Evolutionary conservation across 2,113 vertebrate genomes (phyloP), one percentile per base, ranked within the genome.

Genomic region (Myiagra hebetior): DNA sequence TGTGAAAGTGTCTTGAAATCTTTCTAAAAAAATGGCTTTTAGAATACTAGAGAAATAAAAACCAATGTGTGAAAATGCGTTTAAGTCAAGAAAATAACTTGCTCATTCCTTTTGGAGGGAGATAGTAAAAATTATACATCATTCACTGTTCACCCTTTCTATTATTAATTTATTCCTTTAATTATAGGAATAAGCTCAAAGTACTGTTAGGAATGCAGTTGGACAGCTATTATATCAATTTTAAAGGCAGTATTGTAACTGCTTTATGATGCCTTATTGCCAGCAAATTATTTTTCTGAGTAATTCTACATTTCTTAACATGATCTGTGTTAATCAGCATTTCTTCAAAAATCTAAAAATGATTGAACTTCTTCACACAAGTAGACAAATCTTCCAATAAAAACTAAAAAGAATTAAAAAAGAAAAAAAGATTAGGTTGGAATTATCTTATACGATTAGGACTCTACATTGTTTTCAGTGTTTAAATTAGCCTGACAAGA

Each of bases 281-380:
- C 46, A 33, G 18, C 21, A 80, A 73, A 62, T 83, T 76, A 78
- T 67, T 93, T 90, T 83, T 80, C 37, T 50, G 35, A 88, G 49
- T 72, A 92, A 27, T 50, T 80, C 15, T 65, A 27, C 7, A 2
- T 64, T 90, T 91, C 37, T 89, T 90, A 49, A 56, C 13, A 12
- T 68, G 57, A 47, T 7, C 22, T n/a, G 0, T 60, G 60, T 87
- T 70, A 89, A 85, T 70, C 41, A 33, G 5, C 11, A 39, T 44
- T 85, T 70, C n/a, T 70, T 78, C 5, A 73, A 41, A 91, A 94
- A 62, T 68, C 28, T 68, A 28, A 64, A 70, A 91, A 23, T 39
- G 0, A 17, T 68, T 0, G 1, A 69, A 41, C 8, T 53, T 76
- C 19, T 74, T 72, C 42, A 81, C 44, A 73, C 0, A 0, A 64